Percentiles rank a stretch among this genome's conserved stretches.
Conservation (phyloP, 2,888 invertebrate genomes). For the Andrena trimmerana region DNA sequence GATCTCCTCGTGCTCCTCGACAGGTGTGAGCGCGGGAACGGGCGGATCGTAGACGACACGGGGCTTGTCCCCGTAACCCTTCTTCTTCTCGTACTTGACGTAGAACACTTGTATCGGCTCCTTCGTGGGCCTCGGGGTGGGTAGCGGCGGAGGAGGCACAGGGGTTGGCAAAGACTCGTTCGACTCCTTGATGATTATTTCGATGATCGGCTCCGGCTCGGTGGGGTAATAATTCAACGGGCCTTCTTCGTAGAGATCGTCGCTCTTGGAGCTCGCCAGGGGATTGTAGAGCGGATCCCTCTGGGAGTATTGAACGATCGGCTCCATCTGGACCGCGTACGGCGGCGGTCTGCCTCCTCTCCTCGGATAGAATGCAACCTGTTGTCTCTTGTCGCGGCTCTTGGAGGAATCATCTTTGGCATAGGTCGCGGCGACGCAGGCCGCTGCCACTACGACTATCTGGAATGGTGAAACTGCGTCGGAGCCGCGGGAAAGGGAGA, state of each 20-base stretch:
- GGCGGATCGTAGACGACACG: slow-evolving; percentile 93
- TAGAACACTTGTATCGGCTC: slow-evolving; percentile 96
- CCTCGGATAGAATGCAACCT: slow-evolving; percentile 77
- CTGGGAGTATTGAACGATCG: slow-evolving; percentile 92
- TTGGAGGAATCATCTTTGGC: slow-evolving; percentile 77
- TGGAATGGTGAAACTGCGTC: slow-evolving; percentile 67
- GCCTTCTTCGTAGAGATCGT: slow-evolving; percentile 80
- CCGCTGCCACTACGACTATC: slow-evolving; percentile 68
- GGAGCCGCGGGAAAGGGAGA: background rate
- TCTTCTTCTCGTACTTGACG: slow-evolving; percentile 94
- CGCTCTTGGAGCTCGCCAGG: slow-evolving; percentile 86
- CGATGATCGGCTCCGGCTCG: slow-evolving; percentile 95
- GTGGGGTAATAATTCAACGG: slow-evolving; percentile 83
- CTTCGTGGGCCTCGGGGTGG: slow-evolving; percentile 87
- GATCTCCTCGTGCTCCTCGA: slow-evolving; percentile 88
- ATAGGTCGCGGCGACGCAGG: slow-evolving; percentile 62
- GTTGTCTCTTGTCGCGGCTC: slow-evolving; percentile 80
- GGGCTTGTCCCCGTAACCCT: slow-evolving; percentile 90
- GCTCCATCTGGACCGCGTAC: slow-evolving; percentile 93
- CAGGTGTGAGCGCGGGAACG: slow-evolving; percentile 91
- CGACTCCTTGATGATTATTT: slow-evolving; percentile 96
- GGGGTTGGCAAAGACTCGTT: slow-evolving; percentile 92
- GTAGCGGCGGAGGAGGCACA: slow-evolving; percentile 85
- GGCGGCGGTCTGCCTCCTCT: slow-evolving; percentile 87
- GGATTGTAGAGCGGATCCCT: slow-evolving; percentile 92